These are phyloP conservation scores for Bucco capensis DNA, from an alignment of 2,113 vertebrate genomes.

Conservation along the genomic window DNA sequence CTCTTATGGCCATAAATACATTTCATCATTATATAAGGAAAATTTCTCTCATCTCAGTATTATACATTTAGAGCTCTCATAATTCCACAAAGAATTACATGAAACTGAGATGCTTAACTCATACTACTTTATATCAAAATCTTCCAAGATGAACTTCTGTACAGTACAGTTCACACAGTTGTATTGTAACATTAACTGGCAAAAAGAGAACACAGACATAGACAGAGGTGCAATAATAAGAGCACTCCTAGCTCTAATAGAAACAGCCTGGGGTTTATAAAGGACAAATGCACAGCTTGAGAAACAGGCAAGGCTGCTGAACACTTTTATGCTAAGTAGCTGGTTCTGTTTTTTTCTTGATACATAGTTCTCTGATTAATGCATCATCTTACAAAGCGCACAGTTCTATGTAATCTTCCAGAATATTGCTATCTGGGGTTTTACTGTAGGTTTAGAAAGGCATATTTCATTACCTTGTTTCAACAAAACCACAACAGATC, in stretches of 20 bases:
- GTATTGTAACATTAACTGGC: constrained; percentile 1
- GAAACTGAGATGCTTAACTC: neutral
- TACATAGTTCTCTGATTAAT: neutral
- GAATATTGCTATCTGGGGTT: neutral
- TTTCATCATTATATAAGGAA: neutral
- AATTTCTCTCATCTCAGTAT: neutral
- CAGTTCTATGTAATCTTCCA: neutral
- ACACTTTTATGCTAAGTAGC: neutral
- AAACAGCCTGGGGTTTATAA: neutral
- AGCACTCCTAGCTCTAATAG: neutral
- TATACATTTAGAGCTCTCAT: neutral
- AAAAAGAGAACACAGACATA: neutral
- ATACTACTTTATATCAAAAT: neutral
- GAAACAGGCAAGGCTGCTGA: neutral
- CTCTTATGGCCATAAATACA: neutral
- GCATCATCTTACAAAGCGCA: neutral
- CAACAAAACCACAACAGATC: neutral
- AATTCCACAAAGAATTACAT: neutral
- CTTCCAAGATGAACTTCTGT: constrained; percentile 8
- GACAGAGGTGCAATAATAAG: neutral
- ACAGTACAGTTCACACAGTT: neutral
- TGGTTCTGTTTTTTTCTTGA: neutral
- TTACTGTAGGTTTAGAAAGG: neutral
- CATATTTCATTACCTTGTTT: neutral
- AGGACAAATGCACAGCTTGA: neutral